Base-by-base conservation (phyloP, 1,140 invertebrate genomes). In the Himalopsyche phryganea region DNA sequence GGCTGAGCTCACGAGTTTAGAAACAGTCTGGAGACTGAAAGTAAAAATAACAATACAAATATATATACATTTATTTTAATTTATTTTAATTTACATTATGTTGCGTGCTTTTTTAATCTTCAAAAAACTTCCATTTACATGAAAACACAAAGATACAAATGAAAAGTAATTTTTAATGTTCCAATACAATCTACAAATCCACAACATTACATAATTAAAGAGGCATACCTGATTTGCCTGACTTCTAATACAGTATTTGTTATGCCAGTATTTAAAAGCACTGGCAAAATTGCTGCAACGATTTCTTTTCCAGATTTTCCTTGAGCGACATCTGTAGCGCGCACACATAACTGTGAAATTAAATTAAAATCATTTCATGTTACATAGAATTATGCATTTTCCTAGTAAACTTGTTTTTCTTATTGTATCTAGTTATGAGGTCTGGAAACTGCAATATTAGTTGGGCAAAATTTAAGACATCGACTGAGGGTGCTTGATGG, bases 281-380 rank as follows among this genome's bases (percentile, higher is more conserved):
- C 84, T 0, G 92, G 92, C 36, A 96, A 71, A 51, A 95, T 85
- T 0, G 84, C 81, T 32, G 85, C 81, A 5, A 92, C 80, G 56
- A 94, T 83, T 60, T 85, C 82, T 65, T 91, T 83, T 1, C 89
- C 89, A 14, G 85, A 81, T 73, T 92, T 91, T 2, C 90, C 90
- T 65, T 89, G 83, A 41, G 80, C 83, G 7, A 81, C 73, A 68
- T 93, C 90, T 60, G 88, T 87, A 4, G 87, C 85, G 55, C 86
- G 81, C 28, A 94, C 82, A 58, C 89, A 92, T 7, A 91, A 73
- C 87, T 88, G 58, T 38, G 72, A 73, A 59, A 66, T 41, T 67
- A 19, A 55, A 48, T 6, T 64, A 61, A n/a, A n/a, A n/a, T n/a
- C n/a, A n/a, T n/a, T n/a, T n/a, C n/a, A 19, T n/a, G n/a, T 35